These are phyloP conservation scores for Threskiornis aethiopicus DNA, from an alignment of 2,797 vertebrate species.

Conservation along the genomic window DNA sequence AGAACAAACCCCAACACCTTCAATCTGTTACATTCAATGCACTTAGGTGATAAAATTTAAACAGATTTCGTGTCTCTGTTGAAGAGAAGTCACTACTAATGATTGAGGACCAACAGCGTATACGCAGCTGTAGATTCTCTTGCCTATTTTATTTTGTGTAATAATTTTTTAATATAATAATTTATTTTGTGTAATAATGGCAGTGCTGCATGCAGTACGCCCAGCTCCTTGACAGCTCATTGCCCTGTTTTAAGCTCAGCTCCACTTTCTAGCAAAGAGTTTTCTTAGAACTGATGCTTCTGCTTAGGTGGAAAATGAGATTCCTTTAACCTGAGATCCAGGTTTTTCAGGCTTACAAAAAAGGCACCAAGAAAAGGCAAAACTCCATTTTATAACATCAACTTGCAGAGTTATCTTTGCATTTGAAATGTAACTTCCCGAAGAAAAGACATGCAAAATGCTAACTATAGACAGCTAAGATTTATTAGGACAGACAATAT, in stretches of 20 bases:
- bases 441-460: background rate
- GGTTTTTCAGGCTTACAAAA: background rate
- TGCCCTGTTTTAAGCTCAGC: background rate
- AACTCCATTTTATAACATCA: background rate
- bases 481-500: background rate
- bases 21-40: background rate
- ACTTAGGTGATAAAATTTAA: background rate
- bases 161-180: too few relatives aligned
- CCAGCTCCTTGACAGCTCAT: background rate
- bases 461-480: background rate
- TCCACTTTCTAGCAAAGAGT: background rate
- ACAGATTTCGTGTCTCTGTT: background rate
- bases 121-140: background rate
- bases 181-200: background rate
- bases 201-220: background rate
- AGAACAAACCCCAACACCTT: background rate
- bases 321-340: background rate
- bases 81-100: background rate
- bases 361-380: background rate
- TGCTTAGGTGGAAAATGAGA: background rate
- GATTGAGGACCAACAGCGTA: background rate
- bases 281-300: background rate
- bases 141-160: background rate
- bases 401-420: background rate
- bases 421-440: background rate